These are phyloP conservation scores for Bolinopsis microptera DNA, from an alignment of 37 sponge, comb jelly and placozoan species.

Conservation along the genomic window DNA sequence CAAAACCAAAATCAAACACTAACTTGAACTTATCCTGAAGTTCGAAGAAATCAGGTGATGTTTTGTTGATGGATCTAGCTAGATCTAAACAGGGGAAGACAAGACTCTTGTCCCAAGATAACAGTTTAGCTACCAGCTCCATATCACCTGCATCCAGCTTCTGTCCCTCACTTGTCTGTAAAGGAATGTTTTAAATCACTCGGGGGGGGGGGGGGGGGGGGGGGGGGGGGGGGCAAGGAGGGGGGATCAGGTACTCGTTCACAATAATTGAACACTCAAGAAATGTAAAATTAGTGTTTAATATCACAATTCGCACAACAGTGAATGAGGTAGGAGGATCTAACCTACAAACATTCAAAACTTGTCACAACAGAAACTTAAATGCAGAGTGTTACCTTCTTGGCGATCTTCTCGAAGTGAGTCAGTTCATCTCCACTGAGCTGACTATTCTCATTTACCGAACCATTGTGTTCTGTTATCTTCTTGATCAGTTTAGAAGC, in stretches of 20 bases:
- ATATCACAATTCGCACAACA: no score
- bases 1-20: background rate
- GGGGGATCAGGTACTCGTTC: no score
- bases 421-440: background rate
- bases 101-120: background rate
- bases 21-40: constrained; percentile 15
- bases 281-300: no score
- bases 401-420: constrained; percentile 19
- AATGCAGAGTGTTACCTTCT: background rate
- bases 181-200: no score
- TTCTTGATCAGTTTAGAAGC: background rate
- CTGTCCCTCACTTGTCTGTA: background rate
- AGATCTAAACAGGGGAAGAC: constrained; percentile 53
- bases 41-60: background rate
- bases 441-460: background rate
- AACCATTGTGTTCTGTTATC: background rate
- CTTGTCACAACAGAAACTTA: no score
- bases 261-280: no score
- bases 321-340: no score
- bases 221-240: background rate
- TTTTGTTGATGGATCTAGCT: constrained; percentile 12
- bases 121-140: background rate
- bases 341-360: no score
- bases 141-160: background rate
- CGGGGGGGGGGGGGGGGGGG: background rate